A percentile compares a stretch with the other conserved stretches of the same genome.
phyloP scores from a whole-genome alignment of 2,113 vertebrate species.

The Herpailurus yagouaroundi region DNA sequence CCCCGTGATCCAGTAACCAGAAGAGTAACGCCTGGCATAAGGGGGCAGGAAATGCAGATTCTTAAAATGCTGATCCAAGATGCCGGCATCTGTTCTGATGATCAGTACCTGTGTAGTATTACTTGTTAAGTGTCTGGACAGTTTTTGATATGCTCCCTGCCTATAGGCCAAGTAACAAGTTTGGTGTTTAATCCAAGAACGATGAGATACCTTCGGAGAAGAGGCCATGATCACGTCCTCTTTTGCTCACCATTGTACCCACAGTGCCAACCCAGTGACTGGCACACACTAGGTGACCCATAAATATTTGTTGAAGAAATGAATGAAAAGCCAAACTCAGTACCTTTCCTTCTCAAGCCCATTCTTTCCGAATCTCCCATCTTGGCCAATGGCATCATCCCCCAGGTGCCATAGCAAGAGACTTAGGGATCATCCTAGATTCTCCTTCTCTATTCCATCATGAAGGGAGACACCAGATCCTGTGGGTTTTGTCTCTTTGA shows the following conservation, averaged over 20 bases:
- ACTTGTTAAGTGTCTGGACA: background rate
- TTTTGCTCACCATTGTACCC: background rate
- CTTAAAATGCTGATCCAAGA: background rate
- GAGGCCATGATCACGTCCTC: background rate
- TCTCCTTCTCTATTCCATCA: background rate
- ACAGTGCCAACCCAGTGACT: background rate
- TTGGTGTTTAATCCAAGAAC: background rate
- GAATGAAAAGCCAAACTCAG: constrained; percentile 16
- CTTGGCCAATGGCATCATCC: background rate
- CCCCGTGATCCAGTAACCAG: background rate
- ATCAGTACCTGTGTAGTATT: background rate
- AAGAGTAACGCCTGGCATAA: too few relatives aligned
- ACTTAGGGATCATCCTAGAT: background rate
- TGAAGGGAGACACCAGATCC: background rate
- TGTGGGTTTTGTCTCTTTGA: background rate
- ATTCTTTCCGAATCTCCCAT: background rate
- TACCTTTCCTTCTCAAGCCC: background rate
- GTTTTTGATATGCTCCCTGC: background rate
- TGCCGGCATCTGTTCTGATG: background rate
- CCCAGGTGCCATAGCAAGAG: background rate
- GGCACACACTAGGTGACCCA: too few relatives aligned
- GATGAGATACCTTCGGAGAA: background rate
- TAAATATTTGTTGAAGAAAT: background rate
- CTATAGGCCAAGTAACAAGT: background rate
- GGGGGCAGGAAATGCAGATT: background rate